A percentile compares a stretch with the other conserved stretches of the same genome.
phyloP scores from a whole-genome alignment of 2,888 invertebrate genomes.

The Drosophila ezoana region DNA sequence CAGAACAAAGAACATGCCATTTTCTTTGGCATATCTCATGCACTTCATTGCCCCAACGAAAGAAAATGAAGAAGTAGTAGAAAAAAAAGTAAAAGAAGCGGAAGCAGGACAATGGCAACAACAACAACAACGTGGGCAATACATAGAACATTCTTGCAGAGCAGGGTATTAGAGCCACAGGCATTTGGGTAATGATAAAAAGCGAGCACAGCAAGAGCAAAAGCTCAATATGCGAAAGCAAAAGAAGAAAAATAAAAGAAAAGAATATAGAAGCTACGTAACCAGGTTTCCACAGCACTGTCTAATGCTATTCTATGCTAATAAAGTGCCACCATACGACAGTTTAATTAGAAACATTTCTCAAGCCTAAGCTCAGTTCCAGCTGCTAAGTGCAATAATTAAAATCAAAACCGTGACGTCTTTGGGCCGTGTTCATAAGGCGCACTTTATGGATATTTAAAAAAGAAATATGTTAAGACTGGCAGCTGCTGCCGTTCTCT shows the following conservation, averaged over 20 bases:
- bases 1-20: conserved; percentile 61
- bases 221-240: conserved; percentile 9
- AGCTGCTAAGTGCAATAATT: conserved; percentile 61
- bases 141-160: conserved; percentile 68
- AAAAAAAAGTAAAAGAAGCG: conserved; percentile 32
- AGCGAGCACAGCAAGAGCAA: conserved; percentile 40
- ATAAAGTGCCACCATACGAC: conserved; percentile 67
- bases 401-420: conserved; percentile 48
- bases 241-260: conserved; percentile 20
- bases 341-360: conserved; percentile 65
- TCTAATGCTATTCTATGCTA: conserved; percentile 63
- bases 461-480: conserved; percentile 28
- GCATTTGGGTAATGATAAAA: conserved; percentile 70
- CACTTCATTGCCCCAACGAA: conserved; percentile 68
- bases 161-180: conserved; percentile 67
- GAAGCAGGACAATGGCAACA: conserved; percentile 15
- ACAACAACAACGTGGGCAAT: conserved; percentile 39
- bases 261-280: conserved; percentile 26
- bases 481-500: conserved; percentile 23
- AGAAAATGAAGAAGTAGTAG: conserved; percentile 17
- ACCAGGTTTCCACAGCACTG: conserved; percentile 4
- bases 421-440: conserved; percentile 29
- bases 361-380: conserved; percentile 12
- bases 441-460: conserved; percentile 37
- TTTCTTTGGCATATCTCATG: conserved; percentile 73